Percentiles rank a stretch among this genome's conserved stretches.
Evolutionary conservation across 2,797 vertebrate genomes (phyloP).

Genomic region (Neomorphus geoffroyi): DNA sequence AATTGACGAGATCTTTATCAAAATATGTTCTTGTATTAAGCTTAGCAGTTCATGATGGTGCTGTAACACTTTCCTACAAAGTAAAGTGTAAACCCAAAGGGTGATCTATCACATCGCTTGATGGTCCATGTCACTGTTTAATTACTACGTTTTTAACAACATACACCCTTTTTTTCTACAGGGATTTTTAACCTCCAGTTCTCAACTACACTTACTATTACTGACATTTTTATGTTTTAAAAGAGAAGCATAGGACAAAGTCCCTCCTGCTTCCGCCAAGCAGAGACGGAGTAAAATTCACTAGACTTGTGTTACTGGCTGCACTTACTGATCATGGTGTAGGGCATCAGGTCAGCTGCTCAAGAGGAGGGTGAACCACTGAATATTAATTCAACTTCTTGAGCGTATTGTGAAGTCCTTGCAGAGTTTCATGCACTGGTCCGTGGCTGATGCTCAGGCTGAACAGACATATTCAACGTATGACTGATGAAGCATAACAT

Average conservation of each 20-base stretch:
- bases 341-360: neutral
- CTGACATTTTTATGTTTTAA: neutral
- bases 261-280: fast-evolving
- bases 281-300: neutral
- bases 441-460: neutral
- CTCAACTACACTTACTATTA: neutral
- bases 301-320: neutral
- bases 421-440: neutral
- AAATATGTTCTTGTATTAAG: neutral
- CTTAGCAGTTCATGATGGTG: fast-evolving
- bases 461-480: neutral
- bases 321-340: neutral
- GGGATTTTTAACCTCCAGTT: neutral
- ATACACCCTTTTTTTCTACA: neutral
- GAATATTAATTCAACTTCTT: neutral
- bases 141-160: neutral
- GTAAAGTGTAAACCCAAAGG: neutral
- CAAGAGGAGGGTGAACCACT: fast-evolving
- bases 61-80: neutral
- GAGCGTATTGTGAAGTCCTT: neutral
- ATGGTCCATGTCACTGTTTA: neutral
- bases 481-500: too few relatives aligned
- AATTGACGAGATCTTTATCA: conserved; percentile 4
- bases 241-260: neutral
- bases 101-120: neutral